phyloP scores from a whole-genome alignment of 2,113 vertebrate genomes.

The Pachycephala philippinensis region DNA sequence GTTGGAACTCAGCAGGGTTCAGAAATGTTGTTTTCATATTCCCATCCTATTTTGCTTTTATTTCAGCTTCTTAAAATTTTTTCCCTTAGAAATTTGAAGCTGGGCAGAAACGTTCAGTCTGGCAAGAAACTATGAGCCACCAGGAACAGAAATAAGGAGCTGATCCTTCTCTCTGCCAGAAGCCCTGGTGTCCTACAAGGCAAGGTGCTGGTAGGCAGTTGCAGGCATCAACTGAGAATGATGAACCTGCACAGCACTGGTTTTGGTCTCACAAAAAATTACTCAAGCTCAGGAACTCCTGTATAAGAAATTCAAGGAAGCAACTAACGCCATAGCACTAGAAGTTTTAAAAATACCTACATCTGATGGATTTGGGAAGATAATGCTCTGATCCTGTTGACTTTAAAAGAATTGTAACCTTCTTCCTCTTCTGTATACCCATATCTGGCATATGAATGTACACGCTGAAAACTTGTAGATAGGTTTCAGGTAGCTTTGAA shows the following conservation, averaged over 20 bases:
- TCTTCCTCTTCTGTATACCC: neutral
- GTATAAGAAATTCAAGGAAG: neutral
- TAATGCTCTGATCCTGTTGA: neutral
- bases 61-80: conserved; percentile 47
- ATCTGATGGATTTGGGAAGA: neutral
- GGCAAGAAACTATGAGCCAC: neutral
- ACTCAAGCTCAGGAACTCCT: neutral
- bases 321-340: neutral
- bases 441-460: neutral
- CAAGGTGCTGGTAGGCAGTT: neutral
- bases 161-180: neutral
- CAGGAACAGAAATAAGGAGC: neutral
- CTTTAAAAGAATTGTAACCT: neutral
- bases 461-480: neutral
- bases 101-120: neutral
- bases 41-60: conserved; percentile 47
- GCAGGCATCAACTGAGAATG: neutral
- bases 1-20: conserved; percentile 36
- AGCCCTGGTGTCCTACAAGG: neutral
- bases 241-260: neutral
- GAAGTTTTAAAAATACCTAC: neutral
- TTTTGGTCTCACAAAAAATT: neutral
- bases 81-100: conserved; percentile 21
- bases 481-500: neutral
- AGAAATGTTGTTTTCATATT: conserved; percentile 55